Conservation (phyloP, 2,113 vertebrate genomes). For the human region DNA sequence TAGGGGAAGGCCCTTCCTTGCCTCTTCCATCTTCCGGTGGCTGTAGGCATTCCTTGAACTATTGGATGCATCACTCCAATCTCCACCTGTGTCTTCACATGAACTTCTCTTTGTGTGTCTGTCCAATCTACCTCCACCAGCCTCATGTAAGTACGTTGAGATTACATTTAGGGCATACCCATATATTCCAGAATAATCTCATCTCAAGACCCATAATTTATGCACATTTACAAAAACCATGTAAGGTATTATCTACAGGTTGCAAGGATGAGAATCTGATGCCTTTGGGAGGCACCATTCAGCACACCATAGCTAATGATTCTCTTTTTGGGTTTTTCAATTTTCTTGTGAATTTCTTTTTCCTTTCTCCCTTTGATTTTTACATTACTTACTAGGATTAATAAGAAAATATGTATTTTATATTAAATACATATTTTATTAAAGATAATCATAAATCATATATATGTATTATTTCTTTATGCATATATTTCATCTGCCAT, state of each 20-base stretch:
- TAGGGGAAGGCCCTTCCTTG: no score
- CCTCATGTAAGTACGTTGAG: background rate
- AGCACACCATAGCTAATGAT: background rate
- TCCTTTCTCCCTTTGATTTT: background rate
- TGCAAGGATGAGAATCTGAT: background rate
- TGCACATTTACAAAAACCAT: no score
- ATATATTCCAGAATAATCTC: background rate
- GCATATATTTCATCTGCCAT: background rate
- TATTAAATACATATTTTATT: background rate
- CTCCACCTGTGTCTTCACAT: background rate
- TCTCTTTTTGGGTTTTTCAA: background rate
- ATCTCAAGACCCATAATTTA: background rate
- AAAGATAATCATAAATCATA: background rate
- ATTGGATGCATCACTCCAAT: no score
- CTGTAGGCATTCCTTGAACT: background rate
- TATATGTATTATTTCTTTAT: background rate
- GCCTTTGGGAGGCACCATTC: background rate
- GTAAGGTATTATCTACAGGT: background rate
- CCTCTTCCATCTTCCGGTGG: background rate
- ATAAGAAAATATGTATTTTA: background rate
- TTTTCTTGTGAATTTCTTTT: background rate
- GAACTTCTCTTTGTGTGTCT: background rate
- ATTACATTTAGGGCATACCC: no score
- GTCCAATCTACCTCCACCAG: background rate
- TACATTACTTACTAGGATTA: background rate